Conservation (phyloP, 2,888 invertebrate genomes). For the Ligdia adustata region DNA sequence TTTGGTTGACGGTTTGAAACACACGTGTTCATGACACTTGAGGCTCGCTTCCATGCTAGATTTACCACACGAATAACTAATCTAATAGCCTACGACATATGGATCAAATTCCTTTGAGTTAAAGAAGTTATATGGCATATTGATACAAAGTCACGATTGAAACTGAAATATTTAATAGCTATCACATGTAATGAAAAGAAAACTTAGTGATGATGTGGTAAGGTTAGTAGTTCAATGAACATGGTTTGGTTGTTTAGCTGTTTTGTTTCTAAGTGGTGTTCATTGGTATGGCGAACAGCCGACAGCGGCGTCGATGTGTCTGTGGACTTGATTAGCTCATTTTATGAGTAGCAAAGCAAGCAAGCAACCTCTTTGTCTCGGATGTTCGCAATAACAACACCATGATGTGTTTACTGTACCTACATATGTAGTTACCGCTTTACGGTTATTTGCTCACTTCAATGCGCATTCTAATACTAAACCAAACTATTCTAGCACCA, state of each 20-base stretch:
- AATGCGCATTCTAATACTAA: too few species aligned
- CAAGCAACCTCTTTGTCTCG: constrained; percentile 9
- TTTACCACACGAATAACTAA: constrained; percentile 41
- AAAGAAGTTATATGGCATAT: constrained; percentile 50
- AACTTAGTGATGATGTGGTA: constrained; percentile 27
- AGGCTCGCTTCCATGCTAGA: constrained; percentile 42
- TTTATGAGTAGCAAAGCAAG: constrained; percentile 45
- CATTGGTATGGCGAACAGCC: constrained; percentile 69
- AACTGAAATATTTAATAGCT: constrained; percentile 60
- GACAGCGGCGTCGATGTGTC: constrained; percentile 76
- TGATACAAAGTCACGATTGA: constrained; percentile 48
- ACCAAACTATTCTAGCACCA: too few species aligned
- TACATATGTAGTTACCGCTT: too few species aligned
- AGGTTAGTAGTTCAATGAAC: constrained; percentile 37
- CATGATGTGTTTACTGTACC: too few species aligned
- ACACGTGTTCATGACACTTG: constrained; percentile 75
- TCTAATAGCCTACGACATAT: constrained; percentile 27
- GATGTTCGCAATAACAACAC: constrained; percentile 13
- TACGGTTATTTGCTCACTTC: too few species aligned
- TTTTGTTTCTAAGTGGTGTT: constrained; percentile 44
- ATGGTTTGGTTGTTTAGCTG: constrained; percentile 42
- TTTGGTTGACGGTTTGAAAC: constrained; percentile 74
- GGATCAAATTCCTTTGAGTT: constrained; percentile 37
- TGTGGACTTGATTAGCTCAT: constrained; percentile 77
- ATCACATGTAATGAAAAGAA: neutral